Evolutionary conservation across 2,888 invertebrate species (phyloP), one percentile per base, ranked within the genome.

Genomic region (Acronicta aceris): DNA sequence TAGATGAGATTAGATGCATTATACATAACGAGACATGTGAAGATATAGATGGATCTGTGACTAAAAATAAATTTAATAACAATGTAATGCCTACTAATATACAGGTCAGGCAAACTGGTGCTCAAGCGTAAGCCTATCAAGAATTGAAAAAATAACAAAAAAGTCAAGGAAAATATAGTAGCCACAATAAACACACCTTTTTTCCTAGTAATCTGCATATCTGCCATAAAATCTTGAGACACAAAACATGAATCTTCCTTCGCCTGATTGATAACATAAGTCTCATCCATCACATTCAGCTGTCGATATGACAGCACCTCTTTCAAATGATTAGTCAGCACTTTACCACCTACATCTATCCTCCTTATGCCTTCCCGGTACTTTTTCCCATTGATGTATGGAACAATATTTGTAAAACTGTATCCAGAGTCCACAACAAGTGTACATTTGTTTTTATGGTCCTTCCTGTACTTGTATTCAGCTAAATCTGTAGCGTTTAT

Each of bases 211-310:
- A 95, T 95, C 59, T 95, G 95, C 96, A 99, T 97, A 78, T 99
- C 99, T 17, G 93, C 92, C 80, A 96, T 96, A 81, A 99, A 98
- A 85, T 99, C 95, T 74, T 96, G 95, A 0, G 99, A 97, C 0
- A 99, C 98, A 93, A 97, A 99, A 87, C 99, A 99, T 0, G 98
- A 96, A 87, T 99, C 99, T 91, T 99, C 99, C 89, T 99, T 99
- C 0, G 97, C 98, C 93, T 99, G 99, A 91, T 99, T 99, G 48
- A 99, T 98, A 0, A 99, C 99, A 91, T 98, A 99, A 0, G 99
- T 99, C 90, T 99, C 99, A 86, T 99, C 99, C 98, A 99, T 98
- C 0, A 99, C 99, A 94, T 99, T 98, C 46, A 99, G 91, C 85
- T 99, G 99, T 43, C 97, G 95, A 89, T 99, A 99, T 0, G 99